Base-by-base conservation (phyloP, 2,888 invertebrate species). In the Brenthis daphne region DNA sequence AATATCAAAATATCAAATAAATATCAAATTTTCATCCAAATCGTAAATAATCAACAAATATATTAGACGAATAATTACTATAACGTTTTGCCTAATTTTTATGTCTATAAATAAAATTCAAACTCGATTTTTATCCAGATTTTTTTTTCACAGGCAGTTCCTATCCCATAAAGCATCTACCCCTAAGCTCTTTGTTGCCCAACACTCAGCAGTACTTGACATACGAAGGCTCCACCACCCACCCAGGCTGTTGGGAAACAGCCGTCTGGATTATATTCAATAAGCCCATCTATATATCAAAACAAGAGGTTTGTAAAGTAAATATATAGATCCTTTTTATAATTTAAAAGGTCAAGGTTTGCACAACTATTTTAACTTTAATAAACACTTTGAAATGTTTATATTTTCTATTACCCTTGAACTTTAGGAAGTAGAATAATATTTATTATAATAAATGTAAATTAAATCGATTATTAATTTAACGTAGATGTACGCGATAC, bases 201-300 rank as follows among this genome's bases (percentile, higher is more conserved):
- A 96, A 96, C 84, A 99, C 98, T 57, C 96, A 96, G 80, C 96
- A 97, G 85, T 99, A 98, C 92, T 97, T 99, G 93, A 99, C 99
- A 47, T 99, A 99, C 88, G 99, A 99, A 85, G 99, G 99, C 33
- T 99, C 99, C 76, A 97, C 98, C 77, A 99, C 99, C 67, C 98
- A 98, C 90, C 99, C 99, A 11, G 98, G 99, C 63, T 99, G 99
- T 90, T 98, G 99, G 96, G 99, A 99, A 92, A 99, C 99, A n/a
- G 98, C 99, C 53, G 98, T 99, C 70, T 99, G 99, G 99, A 96
- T 99, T 83, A 97, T 99, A 81, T 95, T 98, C 89, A 99, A 99
- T 93, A 98, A 98, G 89, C 99, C 99, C 74, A 97, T 99, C 85
- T 99, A 98, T 94, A 97, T 99, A 85, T 98, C 98, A 77, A 96